Evolutionary conservation across 2,888 invertebrate species (phyloP).

Genomic region (Lamellibrachia columna): DNA sequence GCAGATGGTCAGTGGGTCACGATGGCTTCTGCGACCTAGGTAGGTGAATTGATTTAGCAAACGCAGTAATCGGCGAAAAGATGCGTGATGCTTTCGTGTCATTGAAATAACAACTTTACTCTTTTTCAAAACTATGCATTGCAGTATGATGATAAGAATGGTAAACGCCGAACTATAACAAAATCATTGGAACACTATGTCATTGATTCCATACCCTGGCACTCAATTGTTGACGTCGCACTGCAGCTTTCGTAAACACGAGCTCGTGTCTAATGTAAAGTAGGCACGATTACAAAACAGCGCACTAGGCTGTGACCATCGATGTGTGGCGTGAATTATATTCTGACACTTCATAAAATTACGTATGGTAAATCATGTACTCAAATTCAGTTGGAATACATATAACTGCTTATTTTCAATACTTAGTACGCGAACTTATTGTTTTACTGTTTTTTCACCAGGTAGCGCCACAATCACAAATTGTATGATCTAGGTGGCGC

Average conservation of each 20-base stretch:
- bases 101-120: not conserved
- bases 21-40: conserved; percentile 12
- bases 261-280: not conserved
- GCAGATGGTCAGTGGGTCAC: conserved; percentile 16
- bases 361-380: not conserved
- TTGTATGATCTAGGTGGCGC: not conserved
- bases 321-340: not conserved
- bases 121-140: not conserved
- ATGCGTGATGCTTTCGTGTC: not conserved
- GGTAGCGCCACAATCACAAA: not conserved
- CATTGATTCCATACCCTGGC: conserved; percentile 10
- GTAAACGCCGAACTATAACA: not conserved
- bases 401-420: not conserved
- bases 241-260: not conserved
- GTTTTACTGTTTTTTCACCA: not conserved
- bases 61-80: not conserved
- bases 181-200: not conserved
- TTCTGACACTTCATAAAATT: not conserved
- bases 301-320: not conserved
- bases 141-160: not conserved
- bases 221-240: not conserved
- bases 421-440: not conserved
- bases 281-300: not conserved
- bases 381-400: not conserved
- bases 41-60: conserved; percentile 12